phyloP scores from a whole-genome alignment of 1,140 invertebrate species.

The Trissolcus basalis region DNA sequence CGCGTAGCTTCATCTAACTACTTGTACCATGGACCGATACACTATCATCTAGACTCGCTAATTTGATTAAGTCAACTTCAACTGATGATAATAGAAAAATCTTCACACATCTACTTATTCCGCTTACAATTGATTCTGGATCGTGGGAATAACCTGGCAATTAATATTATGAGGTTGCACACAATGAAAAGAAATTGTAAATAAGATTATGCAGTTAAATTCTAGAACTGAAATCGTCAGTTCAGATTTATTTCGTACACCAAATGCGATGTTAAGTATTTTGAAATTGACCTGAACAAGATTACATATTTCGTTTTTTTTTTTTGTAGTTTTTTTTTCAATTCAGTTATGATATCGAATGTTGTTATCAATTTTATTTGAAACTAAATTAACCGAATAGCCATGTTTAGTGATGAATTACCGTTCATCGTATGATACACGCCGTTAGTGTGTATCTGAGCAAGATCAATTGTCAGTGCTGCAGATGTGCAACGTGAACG shows the following conservation, averaged over 20 bases:
- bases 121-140: neutral
- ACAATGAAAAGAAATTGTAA: no score
- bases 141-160: no score
- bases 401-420: conserved; percentile 19
- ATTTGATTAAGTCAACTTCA: neutral
- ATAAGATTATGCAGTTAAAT: no score
- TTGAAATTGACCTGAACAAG: no score
- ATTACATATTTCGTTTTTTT: no score
- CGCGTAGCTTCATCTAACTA: conserved; percentile 17
- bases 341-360: no score
- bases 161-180: no score
- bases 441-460: conserved; percentile 46
- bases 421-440: conserved; percentile 12
- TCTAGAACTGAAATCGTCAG: no score
- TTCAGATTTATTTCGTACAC: no score
- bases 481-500: conserved; percentile 33
- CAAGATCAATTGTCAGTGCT: conserved; percentile 51
- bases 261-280: no score
- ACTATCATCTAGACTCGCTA: neutral
- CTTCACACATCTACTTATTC: neutral
- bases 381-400: conserved; percentile 1
- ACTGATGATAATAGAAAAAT: neutral
- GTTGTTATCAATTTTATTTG: neutral
- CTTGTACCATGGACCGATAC: conserved; percentile 9
- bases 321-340: no score